Evolutionary conservation across 2,888 invertebrate species (phyloP).

Genomic region (Glyphotaelius pellucidus): DNA sequence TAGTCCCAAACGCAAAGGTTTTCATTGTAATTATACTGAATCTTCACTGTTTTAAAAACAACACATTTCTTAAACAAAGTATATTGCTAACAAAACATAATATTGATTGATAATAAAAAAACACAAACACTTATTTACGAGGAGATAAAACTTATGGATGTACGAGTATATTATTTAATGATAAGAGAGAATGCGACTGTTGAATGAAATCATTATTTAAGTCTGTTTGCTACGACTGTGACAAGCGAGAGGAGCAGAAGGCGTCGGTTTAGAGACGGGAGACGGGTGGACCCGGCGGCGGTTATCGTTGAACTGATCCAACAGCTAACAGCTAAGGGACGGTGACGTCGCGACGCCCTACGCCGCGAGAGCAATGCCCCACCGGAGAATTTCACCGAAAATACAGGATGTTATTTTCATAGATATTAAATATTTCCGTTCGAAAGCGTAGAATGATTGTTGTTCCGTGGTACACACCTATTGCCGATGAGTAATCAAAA

Average conservation of each 20-base stretch:
- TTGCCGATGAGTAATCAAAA: background rate
- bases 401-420: slow-evolving; percentile 45
- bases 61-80: background rate
- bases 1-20: slow-evolving; percentile 2
- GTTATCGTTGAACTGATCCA: slow-evolving; percentile 59
- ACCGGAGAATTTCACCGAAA: slow-evolving; percentile 16
- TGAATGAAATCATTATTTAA: background rate
- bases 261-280: slow-evolving; percentile 43
- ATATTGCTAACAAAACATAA: background rate
- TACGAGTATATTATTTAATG: background rate
- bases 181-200: background rate
- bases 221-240: background rate
- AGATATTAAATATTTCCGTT: background rate
- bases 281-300: slow-evolving; percentile 60
- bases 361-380: slow-evolving; percentile 48
- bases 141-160: background rate
- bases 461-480: background rate
- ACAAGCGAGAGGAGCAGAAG: slow-evolving; percentile 28
- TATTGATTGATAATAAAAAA: background rate
- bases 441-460: background rate
- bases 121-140: background rate
- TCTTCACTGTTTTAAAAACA: background rate
- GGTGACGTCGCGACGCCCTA: slow-evolving; percentile 50
- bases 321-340: slow-evolving; percentile 39
- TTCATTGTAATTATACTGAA: slow-evolving; percentile 25